Base-by-base conservation (phyloP, 1,140 invertebrate genomes). In the Geopemphigus sp. region DNA sequence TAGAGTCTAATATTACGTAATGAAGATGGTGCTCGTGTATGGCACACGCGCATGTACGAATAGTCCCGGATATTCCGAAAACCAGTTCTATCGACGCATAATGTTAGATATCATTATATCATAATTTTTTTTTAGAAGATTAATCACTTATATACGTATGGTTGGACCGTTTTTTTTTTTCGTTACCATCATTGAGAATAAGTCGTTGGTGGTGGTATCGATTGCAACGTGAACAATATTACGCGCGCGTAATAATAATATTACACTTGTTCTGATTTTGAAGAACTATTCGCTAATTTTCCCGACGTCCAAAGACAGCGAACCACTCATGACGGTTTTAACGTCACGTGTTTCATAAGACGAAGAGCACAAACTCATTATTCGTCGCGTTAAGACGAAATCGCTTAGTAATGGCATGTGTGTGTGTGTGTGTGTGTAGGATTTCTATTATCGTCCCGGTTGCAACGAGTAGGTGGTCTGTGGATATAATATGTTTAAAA, bases 221-320 rank as follows among this genome's bases (percentile, higher is more conserved):
- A 39, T 8, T 15, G 47, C 50, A 54, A 14, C 15, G 19, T 0
- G 8, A 39, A 76, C 22, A 15, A 39, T 63, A 61, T 63, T 50
- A 32, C 74, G 5, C 32, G 50, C 24, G 63, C 19, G 63, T 26
- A 39, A 39, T 8, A 39, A 39, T 39, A 50, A 50, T 50, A 50
- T 19, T 24, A 32, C 22, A 12, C 74, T 63, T 11, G 74, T 78
- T 63, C 72, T 29, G 57, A 50, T n/a, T 50, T 50, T 63, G 15
- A 32, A 78, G 56, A 32, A 32, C 73, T 24, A 63, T 63, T 47
- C 29, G 74, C 74, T 78, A 47, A 63, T 78, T 78, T 78, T 78
- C 8, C 39, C 39, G 15, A 22, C 29, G 57, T 22, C 57, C 8
- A n/a, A 17, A 1, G 19, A 14, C n/a, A 29, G 53, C 29, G 53